Base-by-base conservation (phyloP, 2,113 vertebrate genomes). In the Xiphophorus hellerii region DNA sequence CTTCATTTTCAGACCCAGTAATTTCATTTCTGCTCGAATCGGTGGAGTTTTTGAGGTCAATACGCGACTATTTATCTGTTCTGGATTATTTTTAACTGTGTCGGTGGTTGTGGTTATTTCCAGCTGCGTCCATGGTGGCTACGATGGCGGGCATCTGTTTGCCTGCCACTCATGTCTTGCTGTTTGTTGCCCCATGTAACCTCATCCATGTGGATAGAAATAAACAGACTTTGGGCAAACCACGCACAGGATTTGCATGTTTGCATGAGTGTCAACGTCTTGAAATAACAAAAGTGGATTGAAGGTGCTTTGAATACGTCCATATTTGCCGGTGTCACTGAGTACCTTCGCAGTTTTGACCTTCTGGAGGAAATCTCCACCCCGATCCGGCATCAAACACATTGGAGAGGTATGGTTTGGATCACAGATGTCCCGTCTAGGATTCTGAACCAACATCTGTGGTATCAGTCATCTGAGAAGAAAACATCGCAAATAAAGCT, bases 21-120 rank as follows among this genome's bases (percentile, higher is more conserved):
- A 88, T 92, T 90, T 89, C 82, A 88, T 14, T 88, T 65, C 84
- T 88, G 86, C 92, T 86, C 91, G 68, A 88, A 91, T 92, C 90
- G 83, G 78, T 93, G 81, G 87, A 80, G 44, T 22, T 80, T 76
- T 67, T 37, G 35, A 62, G 69, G 64, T 85, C 80, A 86, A 82
- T 91, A 93, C 83, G 76, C 78, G 83, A 82, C 78, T 75, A 63
- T 79, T 83, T 77, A 62, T 81, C 81, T 81, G 81, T 84, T 63
- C 83, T 84, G 63, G 63, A 83, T 84, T 89, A 91, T 77, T 88
- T 90, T 88, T 80, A 86, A 84, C 72, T 68, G 71, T 84, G 91
- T 89, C 74, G 82, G 83, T 0, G 78, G 92, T 58, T 58, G 22
- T 58, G 20, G 51, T 84, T 89, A 91, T 78, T 88, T 90, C 87